These are phyloP conservation scores for Phataginus tetradactyla DNA, from an alignment of 2,797 vertebrate genomes.

Conservation along the genomic window DNA sequence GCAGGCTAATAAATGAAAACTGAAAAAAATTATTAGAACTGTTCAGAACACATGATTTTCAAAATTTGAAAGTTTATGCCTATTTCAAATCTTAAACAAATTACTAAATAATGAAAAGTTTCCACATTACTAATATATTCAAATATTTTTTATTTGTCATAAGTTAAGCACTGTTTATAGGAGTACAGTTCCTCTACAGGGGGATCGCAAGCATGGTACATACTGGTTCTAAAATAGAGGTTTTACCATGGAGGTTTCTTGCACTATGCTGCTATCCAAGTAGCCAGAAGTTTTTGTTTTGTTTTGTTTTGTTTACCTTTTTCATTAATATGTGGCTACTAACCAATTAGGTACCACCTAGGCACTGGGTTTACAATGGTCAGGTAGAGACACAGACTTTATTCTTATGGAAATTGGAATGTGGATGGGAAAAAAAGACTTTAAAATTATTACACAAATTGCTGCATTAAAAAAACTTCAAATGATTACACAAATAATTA, in stretches of 20 bases:
- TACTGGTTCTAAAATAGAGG: neutral
- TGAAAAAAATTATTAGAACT: neutral
- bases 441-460: neutral
- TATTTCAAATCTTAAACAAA: neutral
- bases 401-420: neutral
- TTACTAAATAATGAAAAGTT: conserved; percentile 7
- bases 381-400: neutral
- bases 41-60: neutral
- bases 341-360: neutral
- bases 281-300: neutral
- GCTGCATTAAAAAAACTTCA: neutral
- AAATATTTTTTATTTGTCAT: neutral
- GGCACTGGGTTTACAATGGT: neutral
- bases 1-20: neutral
- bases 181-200: neutral
- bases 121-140: neutral
- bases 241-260: neutral
- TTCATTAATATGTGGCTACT: neutral
- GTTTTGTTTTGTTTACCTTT: neutral
- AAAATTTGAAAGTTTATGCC: conserved; percentile 15
- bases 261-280: neutral
- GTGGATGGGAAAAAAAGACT: neutral
- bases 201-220: neutral
- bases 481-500: neutral
- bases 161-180: neutral